A percentile compares a stretch with the other conserved stretches of the same genome.
These are phyloP conservation scores for Acleris literana DNA, from an alignment of 2,888 invertebrate genomes.

Conservation along the genomic window DNA sequence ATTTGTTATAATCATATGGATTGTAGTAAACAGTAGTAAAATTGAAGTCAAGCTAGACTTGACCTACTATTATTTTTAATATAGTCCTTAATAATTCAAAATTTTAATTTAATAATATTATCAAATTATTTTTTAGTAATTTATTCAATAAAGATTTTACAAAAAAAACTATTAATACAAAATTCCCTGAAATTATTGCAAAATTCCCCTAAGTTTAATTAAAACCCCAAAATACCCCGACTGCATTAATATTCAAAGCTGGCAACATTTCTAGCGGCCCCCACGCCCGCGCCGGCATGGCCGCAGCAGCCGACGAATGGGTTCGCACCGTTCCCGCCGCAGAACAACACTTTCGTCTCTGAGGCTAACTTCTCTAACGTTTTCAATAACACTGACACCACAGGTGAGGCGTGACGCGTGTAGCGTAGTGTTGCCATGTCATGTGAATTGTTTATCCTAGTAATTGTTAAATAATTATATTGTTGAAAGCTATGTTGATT, in stretches of 20 bases:
- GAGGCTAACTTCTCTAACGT: conserved; percentile 95
- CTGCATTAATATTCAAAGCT: conserved; percentile 30
- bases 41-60: no score
- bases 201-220: neutral
- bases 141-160: conserved; percentile 22
- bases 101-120: no score
- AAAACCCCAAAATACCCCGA: neutral
- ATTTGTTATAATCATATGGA: no score
- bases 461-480: neutral
- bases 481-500: neutral
- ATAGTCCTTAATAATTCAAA: no score
- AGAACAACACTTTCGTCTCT: conserved; percentile 87
- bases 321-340: conserved; percentile 57
- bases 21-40: no score
- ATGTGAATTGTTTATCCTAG: conserved; percentile 37
- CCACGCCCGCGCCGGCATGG: conserved; percentile 49
- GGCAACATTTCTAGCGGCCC: conserved; percentile 39
- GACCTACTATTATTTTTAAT: no score
- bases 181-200: conserved; percentile 23
- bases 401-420: conserved; percentile 79
- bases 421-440: conserved; percentile 44
- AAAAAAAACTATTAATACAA: conserved; percentile 38
- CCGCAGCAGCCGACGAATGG: conserved; percentile 48
- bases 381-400: conserved; percentile 89
- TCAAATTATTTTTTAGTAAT: neutral